phyloP scores from a whole-genome alignment of 2,888 invertebrate species.

The Microplitis manilae region DNA sequence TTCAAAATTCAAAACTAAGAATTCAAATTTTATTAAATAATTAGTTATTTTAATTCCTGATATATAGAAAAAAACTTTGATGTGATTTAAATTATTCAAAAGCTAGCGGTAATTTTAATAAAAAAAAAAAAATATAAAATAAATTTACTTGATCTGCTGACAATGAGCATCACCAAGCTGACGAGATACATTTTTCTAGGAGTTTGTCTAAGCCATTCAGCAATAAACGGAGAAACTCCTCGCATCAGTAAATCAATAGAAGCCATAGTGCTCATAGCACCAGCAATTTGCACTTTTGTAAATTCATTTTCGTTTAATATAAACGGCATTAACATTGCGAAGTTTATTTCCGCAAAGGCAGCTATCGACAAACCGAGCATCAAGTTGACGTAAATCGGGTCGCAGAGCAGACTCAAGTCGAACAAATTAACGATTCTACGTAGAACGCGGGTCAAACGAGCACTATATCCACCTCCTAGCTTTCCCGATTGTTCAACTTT shows the following conservation, averaged over 20 bases:
- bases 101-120: no score
- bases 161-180: conserved; percentile 76
- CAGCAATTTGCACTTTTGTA: conserved; percentile 76
- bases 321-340: conserved; percentile 78
- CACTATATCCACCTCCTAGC: conserved; percentile 17
- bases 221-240: conserved; percentile 78
- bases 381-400: conserved; percentile 80
- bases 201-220: conserved; percentile 77
- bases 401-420: conserved; percentile 78
- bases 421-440: conserved; percentile 74
- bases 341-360: conserved; percentile 80
- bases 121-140: background rate
- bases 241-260: conserved; percentile 75
- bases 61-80: no score
- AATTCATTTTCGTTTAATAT: conserved; percentile 78
- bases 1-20: no score
- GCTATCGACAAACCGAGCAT: conserved; percentile 80
- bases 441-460: conserved; percentile 19
- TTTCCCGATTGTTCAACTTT: conserved; percentile 11
- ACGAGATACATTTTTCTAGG: conserved; percentile 78
- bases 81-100: no score
- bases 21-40: no score
- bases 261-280: conserved; percentile 77
- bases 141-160: conserved; percentile 76
- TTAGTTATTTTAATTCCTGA: no score